Conservation (phyloP, 2,888 invertebrate species). For the Drymonia ruficornis region DNA sequence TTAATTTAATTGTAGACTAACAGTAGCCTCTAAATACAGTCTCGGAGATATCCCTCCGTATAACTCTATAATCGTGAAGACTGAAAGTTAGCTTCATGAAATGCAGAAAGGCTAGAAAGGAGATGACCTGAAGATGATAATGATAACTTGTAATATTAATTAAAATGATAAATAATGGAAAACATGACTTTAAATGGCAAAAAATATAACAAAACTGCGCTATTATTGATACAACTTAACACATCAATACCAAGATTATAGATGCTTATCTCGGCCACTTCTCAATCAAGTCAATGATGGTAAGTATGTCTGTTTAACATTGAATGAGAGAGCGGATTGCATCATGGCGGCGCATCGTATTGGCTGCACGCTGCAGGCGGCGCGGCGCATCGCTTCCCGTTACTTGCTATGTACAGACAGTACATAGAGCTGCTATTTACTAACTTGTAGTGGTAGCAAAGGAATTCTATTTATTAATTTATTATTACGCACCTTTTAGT, state of each 20-base stretch:
- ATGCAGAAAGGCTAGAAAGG: no score
- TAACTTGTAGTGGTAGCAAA: conserved; percentile 44
- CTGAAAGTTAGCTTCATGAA: no score
- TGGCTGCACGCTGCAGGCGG: conserved; percentile 33
- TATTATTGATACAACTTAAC: neutral
- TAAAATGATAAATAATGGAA: no score
- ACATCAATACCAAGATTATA: neutral
- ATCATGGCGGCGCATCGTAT: conserved; percentile 40
- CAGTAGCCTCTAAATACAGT: no score
- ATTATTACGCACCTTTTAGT: no score
- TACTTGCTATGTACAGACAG: conserved; percentile 61
- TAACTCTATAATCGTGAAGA: no score
- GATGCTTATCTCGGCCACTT: conserved; percentile 24
- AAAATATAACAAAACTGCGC: neutral
- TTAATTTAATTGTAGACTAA: no score
- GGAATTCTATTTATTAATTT: no score
- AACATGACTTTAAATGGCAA: neutral
- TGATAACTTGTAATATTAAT: no score
- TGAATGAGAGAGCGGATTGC: conserved; percentile 55
- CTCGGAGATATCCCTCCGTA: no score
- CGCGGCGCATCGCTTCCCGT: conserved; percentile 71
- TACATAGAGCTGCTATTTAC: conserved; percentile 35
- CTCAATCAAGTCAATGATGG: conserved; percentile 21
- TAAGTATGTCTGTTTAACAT: conserved; percentile 16
- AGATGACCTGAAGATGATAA: no score